These are phyloP conservation scores for Parambassis ranga DNA, from an alignment of 2,797 vertebrate species.

Conservation along the genomic window DNA sequence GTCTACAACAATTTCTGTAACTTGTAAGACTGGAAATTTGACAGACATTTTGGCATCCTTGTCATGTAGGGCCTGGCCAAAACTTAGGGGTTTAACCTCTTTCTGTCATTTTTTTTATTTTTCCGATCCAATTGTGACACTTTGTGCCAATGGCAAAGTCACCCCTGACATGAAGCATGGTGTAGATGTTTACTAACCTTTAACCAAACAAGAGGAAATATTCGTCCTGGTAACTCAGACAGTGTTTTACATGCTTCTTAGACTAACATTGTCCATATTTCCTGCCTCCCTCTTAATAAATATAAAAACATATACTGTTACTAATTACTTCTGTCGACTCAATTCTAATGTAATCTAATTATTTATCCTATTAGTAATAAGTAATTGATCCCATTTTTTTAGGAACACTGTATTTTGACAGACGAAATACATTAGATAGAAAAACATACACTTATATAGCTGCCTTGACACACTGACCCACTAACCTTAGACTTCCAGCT, in stretches of 20 bases:
- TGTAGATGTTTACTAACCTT: too few relatives aligned
- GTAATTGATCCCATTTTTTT: neutral
- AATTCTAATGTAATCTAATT: neutral
- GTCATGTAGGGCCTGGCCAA: neutral
- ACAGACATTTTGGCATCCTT: neutral
- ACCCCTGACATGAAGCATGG: too few relatives aligned
- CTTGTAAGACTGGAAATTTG: neutral
- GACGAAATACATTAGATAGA: slow-evolving; percentile 1
- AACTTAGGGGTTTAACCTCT: neutral
- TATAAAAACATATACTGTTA: too few relatives aligned
- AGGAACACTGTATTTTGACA: neutral
- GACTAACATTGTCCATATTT: too few relatives aligned
- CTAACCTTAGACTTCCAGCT: slow-evolving; percentile 52
- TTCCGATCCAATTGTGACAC: too few relatives aligned
- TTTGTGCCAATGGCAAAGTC: too few relatives aligned
- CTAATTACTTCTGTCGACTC: neutral
- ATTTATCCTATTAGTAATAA: neutral
- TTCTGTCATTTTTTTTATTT: neutral
- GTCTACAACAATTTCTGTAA: neutral
- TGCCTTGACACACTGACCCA: slow-evolving; percentile 47
- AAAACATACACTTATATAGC: slow-evolving; percentile 4
- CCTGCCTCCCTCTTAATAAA: too few relatives aligned
- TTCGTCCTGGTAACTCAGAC: too few relatives aligned
- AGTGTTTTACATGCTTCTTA: too few relatives aligned
- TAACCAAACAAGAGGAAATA: too few relatives aligned